Base-by-base conservation (phyloP, 2,797 vertebrate species). In the Eulemur coronatus region DNA sequence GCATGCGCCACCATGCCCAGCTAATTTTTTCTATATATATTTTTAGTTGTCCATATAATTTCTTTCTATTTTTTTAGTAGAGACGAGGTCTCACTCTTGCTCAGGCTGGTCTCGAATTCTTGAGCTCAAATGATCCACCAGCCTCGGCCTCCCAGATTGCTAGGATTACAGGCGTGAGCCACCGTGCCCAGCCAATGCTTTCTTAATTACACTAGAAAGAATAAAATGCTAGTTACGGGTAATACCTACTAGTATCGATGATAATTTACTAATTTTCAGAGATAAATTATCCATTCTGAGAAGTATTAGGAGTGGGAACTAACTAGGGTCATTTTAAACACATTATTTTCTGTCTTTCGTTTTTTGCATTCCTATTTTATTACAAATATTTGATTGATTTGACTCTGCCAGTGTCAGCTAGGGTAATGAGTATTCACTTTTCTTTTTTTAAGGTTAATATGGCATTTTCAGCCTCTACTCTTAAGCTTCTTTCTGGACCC, bases 231-330 rank as follows among this genome's bases (percentile, higher is more conserved):
- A 72, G 38, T 76, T 94, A 55, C 61, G 57, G 46, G 5, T 65
- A 65, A 9, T 85, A 90, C 57, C 6, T 94, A 30, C 5, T 88
- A 48, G 2, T 81, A 90, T 87, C 76, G 33, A 84, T 78, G 17
- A 30, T 84, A 70, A 73, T 59, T 94, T 94, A 95, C n/a, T 84
- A 67, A 61, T 86, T 91, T 86, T 65, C 33, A 67, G 94, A 87
- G 69, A 79, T 89, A 91, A 73, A 61, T 97, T 46, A 78, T 73
- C 48, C 33, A 50, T 76, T 93, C n/a, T 93, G 30, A 86, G 24
- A 85, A 90, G 33, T 55, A 26, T 65, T 93, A 59, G 52, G 14
- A 70, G 3, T 76, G 12, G 20, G 46, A 92, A 88, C 46, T 52
- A 70, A 81, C 33, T 38, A 75, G 30, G 1, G 2, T 65, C 26